Percentiles rank a stretch among this genome's conserved stretches.
phyloP scores from a whole-genome alignment of 2,888 invertebrate genomes.

The Hyalella azteca region DNA sequence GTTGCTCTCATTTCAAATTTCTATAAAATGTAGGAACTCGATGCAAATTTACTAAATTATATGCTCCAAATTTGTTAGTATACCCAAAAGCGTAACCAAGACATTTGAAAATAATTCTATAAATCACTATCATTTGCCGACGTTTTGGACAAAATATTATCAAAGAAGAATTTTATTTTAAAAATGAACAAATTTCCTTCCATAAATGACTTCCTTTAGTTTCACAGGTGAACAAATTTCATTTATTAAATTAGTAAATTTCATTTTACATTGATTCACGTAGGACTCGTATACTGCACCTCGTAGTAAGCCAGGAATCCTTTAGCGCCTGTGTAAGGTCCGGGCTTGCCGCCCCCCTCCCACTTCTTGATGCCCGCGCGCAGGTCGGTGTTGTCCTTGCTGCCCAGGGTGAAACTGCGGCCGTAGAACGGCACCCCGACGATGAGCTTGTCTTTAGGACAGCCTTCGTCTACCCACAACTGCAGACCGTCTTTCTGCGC shows the following conservation, averaged over 20 bases:
- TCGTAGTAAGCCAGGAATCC: constrained; percentile 78
- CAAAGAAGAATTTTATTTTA: too few species aligned
- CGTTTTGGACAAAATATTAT: too few species aligned
- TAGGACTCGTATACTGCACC: constrained; percentile 70
- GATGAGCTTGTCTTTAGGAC: constrained; percentile 79
- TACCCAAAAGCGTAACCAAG: too few species aligned
- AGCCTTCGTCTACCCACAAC: constrained; percentile 88
- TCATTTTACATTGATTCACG: not conserved
- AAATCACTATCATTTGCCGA: too few species aligned
- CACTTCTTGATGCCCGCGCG: constrained; percentile 90
- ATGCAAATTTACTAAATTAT: too few species aligned
- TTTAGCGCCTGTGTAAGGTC: constrained; percentile 67
- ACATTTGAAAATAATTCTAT: too few species aligned
- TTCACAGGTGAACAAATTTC: not conserved
- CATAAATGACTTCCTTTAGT: too few species aligned
- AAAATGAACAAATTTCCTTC: too few species aligned
- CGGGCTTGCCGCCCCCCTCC: constrained; percentile 68
- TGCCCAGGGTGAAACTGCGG: constrained; percentile 76
- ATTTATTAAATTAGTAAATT: not conserved
- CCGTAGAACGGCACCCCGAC: constrained; percentile 90
- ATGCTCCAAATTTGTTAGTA: too few species aligned
- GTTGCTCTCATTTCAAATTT: too few species aligned
- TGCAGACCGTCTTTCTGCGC: constrained; percentile 83
- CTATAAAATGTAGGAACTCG: too few species aligned
- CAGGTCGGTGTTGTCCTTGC: constrained; percentile 70